These are phyloP conservation scores for Eriosoma lanigerum DNA, from an alignment of 1,140 invertebrate species.

Conservation along the genomic window DNA sequence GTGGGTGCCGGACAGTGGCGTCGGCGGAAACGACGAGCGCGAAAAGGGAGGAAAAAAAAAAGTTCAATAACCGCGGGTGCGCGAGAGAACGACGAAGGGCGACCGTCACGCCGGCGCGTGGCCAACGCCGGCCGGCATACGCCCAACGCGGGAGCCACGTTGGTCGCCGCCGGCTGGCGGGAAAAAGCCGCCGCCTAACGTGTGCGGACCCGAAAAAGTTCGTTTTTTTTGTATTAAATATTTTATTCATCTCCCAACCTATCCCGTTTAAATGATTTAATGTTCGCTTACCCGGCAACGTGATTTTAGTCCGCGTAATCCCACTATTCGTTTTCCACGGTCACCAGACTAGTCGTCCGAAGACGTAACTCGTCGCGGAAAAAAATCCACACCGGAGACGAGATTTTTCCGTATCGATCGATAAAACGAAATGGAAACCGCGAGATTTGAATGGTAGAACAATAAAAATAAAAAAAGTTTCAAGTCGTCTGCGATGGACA, in stretches of 20 bases:
- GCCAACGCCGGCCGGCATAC: constrained; percentile 47
- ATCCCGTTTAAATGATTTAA: too few relatives aligned
- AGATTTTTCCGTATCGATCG: too few relatives aligned
- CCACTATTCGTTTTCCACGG: neutral
- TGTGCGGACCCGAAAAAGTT: too few relatives aligned
- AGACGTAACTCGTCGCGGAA: neutral
- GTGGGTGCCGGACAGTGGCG: neutral
- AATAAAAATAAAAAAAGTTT: too few relatives aligned
- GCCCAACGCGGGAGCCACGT: constrained; percentile 49
- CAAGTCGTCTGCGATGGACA: too few relatives aligned
- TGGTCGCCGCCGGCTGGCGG: constrained; percentile 35
- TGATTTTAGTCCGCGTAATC: constrained; percentile 40
- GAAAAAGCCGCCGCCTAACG: neutral
- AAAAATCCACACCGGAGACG: too few relatives aligned
- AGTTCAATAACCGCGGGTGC: constrained; percentile 43
- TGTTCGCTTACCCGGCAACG: constrained; percentile 35
- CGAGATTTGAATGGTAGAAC: too few relatives aligned
- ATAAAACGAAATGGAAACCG: too few relatives aligned
- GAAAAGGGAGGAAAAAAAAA: constrained; percentile 9
- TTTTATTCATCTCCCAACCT: too few relatives aligned
- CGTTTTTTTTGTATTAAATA: too few relatives aligned
- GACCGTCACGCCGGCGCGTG: constrained; percentile 26
- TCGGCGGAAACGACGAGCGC: neutral
- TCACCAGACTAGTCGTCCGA: constrained; percentile 4
- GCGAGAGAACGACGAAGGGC: constrained; percentile 38